Conservation (phyloP, 35 echinoderm and acorn worm species). For the Anneissia japonica region DNA sequence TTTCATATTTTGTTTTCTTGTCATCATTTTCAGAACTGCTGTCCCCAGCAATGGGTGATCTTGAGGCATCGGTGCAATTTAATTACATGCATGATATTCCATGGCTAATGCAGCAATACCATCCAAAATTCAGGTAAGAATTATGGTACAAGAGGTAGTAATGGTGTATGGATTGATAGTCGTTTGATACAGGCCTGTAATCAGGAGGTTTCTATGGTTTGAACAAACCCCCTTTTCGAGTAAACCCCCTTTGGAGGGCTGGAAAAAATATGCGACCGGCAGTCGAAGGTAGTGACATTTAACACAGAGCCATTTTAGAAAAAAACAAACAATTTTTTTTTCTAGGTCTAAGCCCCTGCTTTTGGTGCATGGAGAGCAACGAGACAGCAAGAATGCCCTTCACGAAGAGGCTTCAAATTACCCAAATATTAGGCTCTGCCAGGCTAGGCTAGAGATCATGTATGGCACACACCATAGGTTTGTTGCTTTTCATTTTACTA, state of each 20-base stretch:
- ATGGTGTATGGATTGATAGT: too few species aligned
- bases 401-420: slow-evolving; percentile 60
- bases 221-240: too few species aligned
- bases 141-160: too few species aligned
- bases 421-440: slow-evolving; percentile 77
- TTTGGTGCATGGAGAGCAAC: slow-evolving; percentile 80
- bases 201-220: too few species aligned
- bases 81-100: slow-evolving; percentile 86
- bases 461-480: slow-evolving; percentile 94
- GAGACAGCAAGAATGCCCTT: slow-evolving; percentile 53
- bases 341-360: slow-evolving; percentile 71
- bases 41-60: slow-evolving; percentile 69
- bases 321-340: too few species aligned
- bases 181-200: too few species aligned
- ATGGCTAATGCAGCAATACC: slow-evolving; percentile 79
- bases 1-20: not conserved
- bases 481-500: too few species aligned
- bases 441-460: slow-evolving; percentile 86
- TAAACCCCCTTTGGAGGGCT: too few species aligned
- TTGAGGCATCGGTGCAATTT: slow-evolving; percentile 76
- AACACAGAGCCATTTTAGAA: too few species aligned
- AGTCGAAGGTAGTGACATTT: too few species aligned
- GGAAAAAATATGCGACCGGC: too few species aligned
- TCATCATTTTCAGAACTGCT: slow-evolving; percentile 69
- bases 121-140: slow-evolving; percentile 59